These are phyloP conservation scores for Dusona sp. DNA, from an alignment of 2,888 invertebrate genomes.

Conservation along the genomic window DNA sequence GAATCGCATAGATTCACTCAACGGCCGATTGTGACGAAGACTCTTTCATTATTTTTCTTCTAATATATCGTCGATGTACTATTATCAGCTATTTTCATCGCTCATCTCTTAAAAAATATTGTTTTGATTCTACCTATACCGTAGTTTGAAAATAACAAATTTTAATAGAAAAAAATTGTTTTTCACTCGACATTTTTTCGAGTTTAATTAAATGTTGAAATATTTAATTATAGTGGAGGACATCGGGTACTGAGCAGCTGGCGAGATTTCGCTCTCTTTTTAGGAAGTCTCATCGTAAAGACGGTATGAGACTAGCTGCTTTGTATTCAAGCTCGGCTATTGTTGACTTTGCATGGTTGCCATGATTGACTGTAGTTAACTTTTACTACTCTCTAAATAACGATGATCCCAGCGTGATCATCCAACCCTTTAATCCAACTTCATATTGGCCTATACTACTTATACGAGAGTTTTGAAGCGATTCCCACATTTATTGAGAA, in stretches of 20 bases:
- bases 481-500: slow-evolving; percentile 40
- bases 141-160: not conserved
- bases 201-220: no score
- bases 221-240: no score
- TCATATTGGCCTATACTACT: slow-evolving; percentile 8
- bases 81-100: not conserved
- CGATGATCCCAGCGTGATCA: not conserved
- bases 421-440: not conserved
- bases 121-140: not conserved
- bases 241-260: not conserved
- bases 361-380: no score
- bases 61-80: not conserved
- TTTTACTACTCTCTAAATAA: not conserved
- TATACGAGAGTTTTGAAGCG: not conserved
- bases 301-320: not conserved
- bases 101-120: not conserved
- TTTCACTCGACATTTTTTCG: no score
- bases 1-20: not conserved
- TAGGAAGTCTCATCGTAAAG: not conserved
- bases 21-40: not conserved
- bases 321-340: not conserved
- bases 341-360: no score
- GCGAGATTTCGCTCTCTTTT: not conserved
- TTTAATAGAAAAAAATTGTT: no score
- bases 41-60: not conserved